Base-by-base conservation (phyloP, 2,797 vertebrate species). In the Oophaga sylvatica region DNA sequence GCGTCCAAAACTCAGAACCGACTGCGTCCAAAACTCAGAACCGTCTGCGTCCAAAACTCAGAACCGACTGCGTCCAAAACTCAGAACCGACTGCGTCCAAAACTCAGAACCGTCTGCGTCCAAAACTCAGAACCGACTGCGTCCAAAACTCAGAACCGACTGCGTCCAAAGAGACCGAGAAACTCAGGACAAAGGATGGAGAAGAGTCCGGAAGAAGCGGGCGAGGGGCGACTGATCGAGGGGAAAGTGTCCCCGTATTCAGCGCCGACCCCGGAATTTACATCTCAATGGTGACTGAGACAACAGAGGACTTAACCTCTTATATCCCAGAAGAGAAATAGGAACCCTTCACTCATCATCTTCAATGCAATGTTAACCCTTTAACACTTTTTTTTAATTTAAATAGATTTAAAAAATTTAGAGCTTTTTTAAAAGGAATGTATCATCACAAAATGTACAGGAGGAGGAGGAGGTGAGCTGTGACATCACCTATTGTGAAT, bases 241-340 rank as follows among this genome's bases (percentile, higher is more conserved):
- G 48, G 19, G 15, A 71, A 62, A 70, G 80, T 60, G n/a, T 13
- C 56, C 80, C 57, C 76, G 10, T 45, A 20, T 19, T 20, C 45
- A 15, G 4, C 7, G 29, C 16, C 85, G 29, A 20, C 67, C 67
- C 67, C 77, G 2, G 7, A 35, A 85, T 88, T 85, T 85, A 80
- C 87, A 88, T 88, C 45, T 89, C 10, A 85, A 88, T 88, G 57
- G 53, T 31, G 75, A 29, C 22, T 4, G 57, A 8, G 29, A 35
- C 26, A 1, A 2, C 20, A 59, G 35, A 35, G 35, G 35, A 41
- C 35, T 22, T 63, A 80, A 62, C 57, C 57, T 62, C 31, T 56
- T 63, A 9, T n/a, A 80, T 80, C 56, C 60, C 57, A 22, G 12
- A 11, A 80, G 41, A 75, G 8, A 0, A 76, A 22, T 2, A 75